These are phyloP conservation scores for Cerastis leucographa DNA, from an alignment of 2,888 invertebrate genomes.

Conservation along the genomic window DNA sequence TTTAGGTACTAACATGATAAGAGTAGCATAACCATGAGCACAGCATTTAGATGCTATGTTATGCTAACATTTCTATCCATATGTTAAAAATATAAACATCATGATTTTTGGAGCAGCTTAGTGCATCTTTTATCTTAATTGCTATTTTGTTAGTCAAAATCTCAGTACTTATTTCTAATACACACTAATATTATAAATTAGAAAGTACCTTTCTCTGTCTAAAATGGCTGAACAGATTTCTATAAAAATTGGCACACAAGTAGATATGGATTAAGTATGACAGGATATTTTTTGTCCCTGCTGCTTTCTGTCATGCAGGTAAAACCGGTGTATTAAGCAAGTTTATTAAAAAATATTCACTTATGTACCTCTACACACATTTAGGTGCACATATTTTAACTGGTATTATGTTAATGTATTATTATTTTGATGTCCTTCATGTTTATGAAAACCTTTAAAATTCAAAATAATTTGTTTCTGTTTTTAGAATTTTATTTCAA, in stretches of 20 bases:
- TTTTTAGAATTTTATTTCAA: slow-evolving; percentile 9
- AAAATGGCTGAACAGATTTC: neutral
- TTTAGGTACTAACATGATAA: neutral
- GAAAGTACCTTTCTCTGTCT: neutral
- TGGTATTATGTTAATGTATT: neutral
- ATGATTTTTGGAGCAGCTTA: neutral
- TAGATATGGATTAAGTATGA: neutral
- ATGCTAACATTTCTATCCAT: no score
- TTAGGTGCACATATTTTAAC: slow-evolving; percentile 15
- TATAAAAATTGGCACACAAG: neutral
- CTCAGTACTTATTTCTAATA: neutral
- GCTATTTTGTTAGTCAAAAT: neutral
- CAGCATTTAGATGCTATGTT: neutral
- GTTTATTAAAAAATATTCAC: neutral
- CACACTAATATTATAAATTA: neutral
- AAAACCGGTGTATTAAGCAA: neutral
- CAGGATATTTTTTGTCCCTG: neutral
- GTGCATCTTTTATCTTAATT: neutral
- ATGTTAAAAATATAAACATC: neutral
- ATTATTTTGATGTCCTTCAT: neutral
- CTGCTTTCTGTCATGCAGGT: neutral
- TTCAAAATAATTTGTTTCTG: neutral
- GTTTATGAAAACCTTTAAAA: neutral
- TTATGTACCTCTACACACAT: neutral
- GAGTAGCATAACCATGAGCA: neutral